Evolutionary conservation across 2,797 vertebrate genomes (phyloP), one percentile per base, ranked within the genome.

Genomic region (Lepus oiostolus): DNA sequence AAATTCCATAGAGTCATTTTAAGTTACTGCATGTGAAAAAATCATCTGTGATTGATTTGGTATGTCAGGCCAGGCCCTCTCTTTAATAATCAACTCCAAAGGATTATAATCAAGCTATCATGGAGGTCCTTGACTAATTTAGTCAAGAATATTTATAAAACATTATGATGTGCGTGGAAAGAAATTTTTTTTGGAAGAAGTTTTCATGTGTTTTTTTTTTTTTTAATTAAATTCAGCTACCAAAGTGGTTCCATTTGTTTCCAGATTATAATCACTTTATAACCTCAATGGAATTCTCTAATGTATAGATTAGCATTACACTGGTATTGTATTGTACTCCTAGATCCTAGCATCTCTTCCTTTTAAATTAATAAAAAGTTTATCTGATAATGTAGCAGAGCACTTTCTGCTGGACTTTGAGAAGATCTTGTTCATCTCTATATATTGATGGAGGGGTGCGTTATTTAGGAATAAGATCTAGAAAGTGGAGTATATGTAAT

Each of bases 141-240:
- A 92, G 47, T 71, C 68, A 52, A 91, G 24, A 21, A 21, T 83
- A 17, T 65, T 90, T 88, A 21, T 86, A 81, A 92, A 71, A 63
- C 2, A 0, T 21, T 50, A 16, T 0, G 3, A 1, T 54, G 13
- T 92, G 7, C 62, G 88, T 76, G 62, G 60, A 89, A 32, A 93
- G 28, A 68, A 72, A 63, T 71, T 0, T 85, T 47, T 38, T 58
- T 82, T 72, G 54, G 4, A 79, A 90, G 32, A 75, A 19, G 26
- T 68, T 94, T 79, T 70, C n/a, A 3, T 80, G 1, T 8, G 0
- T 70, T 35, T 70, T 71, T 71, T 38, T 71, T 24, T 93, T 5
- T 54, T 86, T 88, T 32, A n/a, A 24, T 65, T 77, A 79, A 50
- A 42, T 87, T n/a, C 92, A 62, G 58, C 22, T 76, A 52, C 28